Conservation (phyloP, 2,888 invertebrate genomes). For the Omphaloscelis lunosa region DNA sequence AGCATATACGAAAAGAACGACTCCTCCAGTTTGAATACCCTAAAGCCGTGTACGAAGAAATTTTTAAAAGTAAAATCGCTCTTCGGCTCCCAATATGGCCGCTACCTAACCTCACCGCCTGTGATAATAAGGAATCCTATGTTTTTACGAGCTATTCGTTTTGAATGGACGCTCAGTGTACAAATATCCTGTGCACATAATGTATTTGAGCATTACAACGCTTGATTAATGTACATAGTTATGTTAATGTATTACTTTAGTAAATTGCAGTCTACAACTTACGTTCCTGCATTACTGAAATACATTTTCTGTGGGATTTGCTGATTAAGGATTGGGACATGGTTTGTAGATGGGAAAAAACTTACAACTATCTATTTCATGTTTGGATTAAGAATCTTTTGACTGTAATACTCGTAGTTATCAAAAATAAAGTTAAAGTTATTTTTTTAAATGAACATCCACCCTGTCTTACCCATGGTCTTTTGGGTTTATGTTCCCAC, state of each 20-base stretch:
- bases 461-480: too few relatives aligned
- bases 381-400: not conserved
- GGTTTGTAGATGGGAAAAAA: not conserved
- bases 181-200: conserved; percentile 56
- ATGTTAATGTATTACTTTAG: conserved; percentile 51
- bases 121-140: conserved; percentile 55
- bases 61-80: not conserved
- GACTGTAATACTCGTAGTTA: too few relatives aligned
- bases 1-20: not conserved
- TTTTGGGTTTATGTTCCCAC: too few relatives aligned
- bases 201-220: conserved; percentile 40
- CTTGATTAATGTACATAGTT: conserved; percentile 49
- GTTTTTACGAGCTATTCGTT: conserved; percentile 52
- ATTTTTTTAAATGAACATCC: too few relatives aligned
- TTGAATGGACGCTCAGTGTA: conserved; percentile 55
- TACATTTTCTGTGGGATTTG: not conserved
- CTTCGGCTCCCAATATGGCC: conserved; percentile 1
- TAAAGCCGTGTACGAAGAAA: not conserved
- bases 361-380: not conserved
- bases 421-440: not conserved
- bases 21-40: not conserved
- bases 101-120: conserved; percentile 25
- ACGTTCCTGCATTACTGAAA: conserved; percentile 3
- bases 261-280: not conserved
- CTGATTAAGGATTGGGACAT: not conserved